Base-by-base conservation (phyloP, 2,888 invertebrate species). In the Teinopalpus imperialis region DNA sequence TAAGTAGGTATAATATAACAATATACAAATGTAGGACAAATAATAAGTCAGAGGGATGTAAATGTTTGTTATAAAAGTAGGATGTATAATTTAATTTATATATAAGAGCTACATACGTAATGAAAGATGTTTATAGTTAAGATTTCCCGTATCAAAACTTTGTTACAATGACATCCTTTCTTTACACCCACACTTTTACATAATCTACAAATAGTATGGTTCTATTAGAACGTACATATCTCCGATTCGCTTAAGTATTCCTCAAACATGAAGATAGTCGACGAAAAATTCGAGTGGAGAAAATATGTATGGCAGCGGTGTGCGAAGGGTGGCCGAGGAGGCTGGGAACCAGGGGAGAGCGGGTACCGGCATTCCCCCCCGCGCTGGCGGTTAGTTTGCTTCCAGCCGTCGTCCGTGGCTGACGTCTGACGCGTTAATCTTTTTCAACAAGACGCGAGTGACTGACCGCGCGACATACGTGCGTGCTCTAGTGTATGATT, bases 201-300 rank as follows among this genome's bases (percentile, higher is more conserved):
- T 36, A 69, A 71, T 71, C 63, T 66, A 67, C 62, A 69, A 75
- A 76, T 74, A 77, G 80, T 81, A 86, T 81, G 78, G 77, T 82
- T 81, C 80, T 82, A 86, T 83, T 85, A 82, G 78, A 82, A 81
- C 79, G 31, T 34, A 39, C 16, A 36, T 30, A 78, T 80, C 82
- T 82, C 74, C 78, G 82, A 85, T 85, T 82, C 82, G 75, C 69
- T 78, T 81, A 82, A 86, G 81, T 83, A 86, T 86, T 86, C 78
- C 79, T 83, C 85, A 85, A 86, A 85, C 82, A 81, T 80, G 78
- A 83, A 86, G 81, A 83, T 82, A 82, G 82, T 83, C 81, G 78
- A 81, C 82, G 85, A 86, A 86, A 86, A 87, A 86, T 85, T 85
- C 78, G 79, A 85, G 81, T 81, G 79, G 80, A 85, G 85, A 83